Evolutionary conservation across 2,888 invertebrate species (phyloP).

Genomic region (Drosophila meridionalis): DNA sequence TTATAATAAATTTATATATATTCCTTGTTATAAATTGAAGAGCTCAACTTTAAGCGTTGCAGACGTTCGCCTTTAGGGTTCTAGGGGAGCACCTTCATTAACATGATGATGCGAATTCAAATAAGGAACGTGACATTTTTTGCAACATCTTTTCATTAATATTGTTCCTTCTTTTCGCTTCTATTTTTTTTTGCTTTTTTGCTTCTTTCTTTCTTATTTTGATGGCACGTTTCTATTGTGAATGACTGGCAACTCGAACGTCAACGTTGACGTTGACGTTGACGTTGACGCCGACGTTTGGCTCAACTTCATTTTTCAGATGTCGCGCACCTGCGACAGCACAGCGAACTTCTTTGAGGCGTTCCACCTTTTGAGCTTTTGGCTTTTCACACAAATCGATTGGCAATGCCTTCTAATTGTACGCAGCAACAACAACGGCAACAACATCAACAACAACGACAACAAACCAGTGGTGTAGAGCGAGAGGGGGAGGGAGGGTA

Average conservation of each 20-base stretch:
- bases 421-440: conserved; percentile 58
- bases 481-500: neutral
- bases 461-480: conserved; percentile 16
- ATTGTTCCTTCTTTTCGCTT: conserved; percentile 51
- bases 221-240: conserved; percentile 51
- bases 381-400: conserved; percentile 79
- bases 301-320: conserved; percentile 73
- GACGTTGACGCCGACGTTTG: conserved; percentile 24
- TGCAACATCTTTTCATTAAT: conserved; percentile 76
- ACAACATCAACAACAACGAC: conserved; percentile 38
- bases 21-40: conserved; percentile 2
- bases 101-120: conserved; percentile 65
- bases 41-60: conserved; percentile 3
- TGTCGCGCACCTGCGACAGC: conserved; percentile 68
- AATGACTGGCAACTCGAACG: conserved; percentile 56
- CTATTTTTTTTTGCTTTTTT: neutral
- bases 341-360: conserved; percentile 46
- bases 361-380: conserved; percentile 73
- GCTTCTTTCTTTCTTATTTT: conserved; percentile 16
- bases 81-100: conserved; percentile 52
- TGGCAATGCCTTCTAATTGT: conserved; percentile 81
- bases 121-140: conserved; percentile 73
- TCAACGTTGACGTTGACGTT: conserved; percentile 57
- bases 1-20: too few relatives aligned
- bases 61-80: neutral